These are phyloP conservation scores for Trichogramma dendrolimi DNA, from an alignment of 2,888 invertebrate species.

Conservation along the genomic window DNA sequence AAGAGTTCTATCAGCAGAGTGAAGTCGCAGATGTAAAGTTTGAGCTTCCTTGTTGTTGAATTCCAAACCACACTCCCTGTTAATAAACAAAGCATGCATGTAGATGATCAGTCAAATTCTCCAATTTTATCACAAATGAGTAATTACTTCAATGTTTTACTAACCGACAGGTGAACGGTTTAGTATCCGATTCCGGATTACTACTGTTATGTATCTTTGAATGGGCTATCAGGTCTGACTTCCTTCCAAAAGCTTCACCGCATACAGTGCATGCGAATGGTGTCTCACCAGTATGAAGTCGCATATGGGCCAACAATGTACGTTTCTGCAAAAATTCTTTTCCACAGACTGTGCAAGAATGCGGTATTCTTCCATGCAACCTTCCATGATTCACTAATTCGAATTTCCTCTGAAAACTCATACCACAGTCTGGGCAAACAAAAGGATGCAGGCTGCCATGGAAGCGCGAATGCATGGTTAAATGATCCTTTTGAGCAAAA, in stretches of 20 bases:
- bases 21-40: slow-evolving; percentile 73
- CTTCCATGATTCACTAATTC: slow-evolving; percentile 80
- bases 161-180: slow-evolving; percentile 54
- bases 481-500: slow-evolving; percentile 84
- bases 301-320: slow-evolving; percentile 76
- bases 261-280: slow-evolving; percentile 72
- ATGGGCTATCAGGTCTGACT: slow-evolving; percentile 67
- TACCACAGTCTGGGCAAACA: slow-evolving; percentile 85
- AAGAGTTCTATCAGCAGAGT: slow-evolving; percentile 75
- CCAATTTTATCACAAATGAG: not conserved
- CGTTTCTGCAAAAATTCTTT: slow-evolving; percentile 83
- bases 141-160: slow-evolving; percentile 1
- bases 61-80: slow-evolving; percentile 62
- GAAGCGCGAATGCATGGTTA: slow-evolving; percentile 83
- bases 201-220: slow-evolving; percentile 53
- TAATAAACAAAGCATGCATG: slow-evolving; percentile 19
- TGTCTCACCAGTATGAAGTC: slow-evolving; percentile 71
- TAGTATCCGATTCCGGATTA: slow-evolving; percentile 47
- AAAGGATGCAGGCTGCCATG: slow-evolving; percentile 96
- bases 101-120: not conserved
- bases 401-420: slow-evolving; percentile 79
- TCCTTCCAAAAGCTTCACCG: slow-evolving; percentile 72
- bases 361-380: slow-evolving; percentile 75
- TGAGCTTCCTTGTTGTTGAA: slow-evolving; percentile 71
- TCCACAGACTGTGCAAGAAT: slow-evolving; percentile 76